These are phyloP conservation scores for Galbula dea DNA, from an alignment of 2,113 vertebrate species.

Conservation along the genomic window DNA sequence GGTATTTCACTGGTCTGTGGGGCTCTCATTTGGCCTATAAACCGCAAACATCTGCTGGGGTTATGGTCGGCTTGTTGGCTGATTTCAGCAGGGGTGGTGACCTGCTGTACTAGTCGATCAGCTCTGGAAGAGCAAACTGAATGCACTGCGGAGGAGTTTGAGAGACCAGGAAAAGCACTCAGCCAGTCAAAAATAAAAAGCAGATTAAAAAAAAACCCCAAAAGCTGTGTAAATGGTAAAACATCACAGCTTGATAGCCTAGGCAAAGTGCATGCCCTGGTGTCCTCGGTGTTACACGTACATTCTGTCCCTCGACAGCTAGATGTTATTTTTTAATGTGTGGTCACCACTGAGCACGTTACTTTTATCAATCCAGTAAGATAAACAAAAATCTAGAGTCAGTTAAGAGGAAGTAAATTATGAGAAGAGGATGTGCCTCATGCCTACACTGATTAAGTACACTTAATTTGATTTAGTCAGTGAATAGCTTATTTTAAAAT, in stretches of 20 bases:
- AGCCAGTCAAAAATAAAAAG: not conserved
- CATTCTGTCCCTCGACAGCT: slow-evolving; percentile 16
- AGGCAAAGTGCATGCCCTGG: not conserved
- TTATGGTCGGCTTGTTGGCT: slow-evolving; percentile 69
- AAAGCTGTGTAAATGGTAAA: not conserved
- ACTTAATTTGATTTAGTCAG: not conserved
- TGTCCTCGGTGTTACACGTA: slow-evolving; percentile 4
- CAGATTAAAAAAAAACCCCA: not conserved
- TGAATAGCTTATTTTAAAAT: slow-evolving; percentile 1
- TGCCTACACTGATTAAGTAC: not conserved
- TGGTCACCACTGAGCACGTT: slow-evolving; percentile 39
- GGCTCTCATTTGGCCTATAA: slow-evolving; percentile 71
- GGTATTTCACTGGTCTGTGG: slow-evolving; percentile 53
- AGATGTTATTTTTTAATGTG: slow-evolving; percentile 53
- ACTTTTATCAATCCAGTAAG: slow-evolving; percentile 59
- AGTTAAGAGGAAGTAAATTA: slow-evolving; percentile 19
- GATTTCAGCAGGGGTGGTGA: slow-evolving; percentile 44
- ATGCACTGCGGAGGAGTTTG: not conserved
- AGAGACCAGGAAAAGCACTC: not conserved
- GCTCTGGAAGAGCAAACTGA: slow-evolving; percentile 43
- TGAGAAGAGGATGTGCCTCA: slow-evolving; percentile 7
- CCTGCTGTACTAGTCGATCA: not conserved
- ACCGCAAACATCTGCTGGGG: slow-evolving; percentile 75
- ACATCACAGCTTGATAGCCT: not conserved
- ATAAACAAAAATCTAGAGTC: slow-evolving; percentile 64